A percentile compares a stretch with the other conserved stretches of the same genome.
These are phyloP conservation scores for Mythimna pallens DNA, from an alignment of 2,888 invertebrate genomes.

Conservation along the genomic window DNA sequence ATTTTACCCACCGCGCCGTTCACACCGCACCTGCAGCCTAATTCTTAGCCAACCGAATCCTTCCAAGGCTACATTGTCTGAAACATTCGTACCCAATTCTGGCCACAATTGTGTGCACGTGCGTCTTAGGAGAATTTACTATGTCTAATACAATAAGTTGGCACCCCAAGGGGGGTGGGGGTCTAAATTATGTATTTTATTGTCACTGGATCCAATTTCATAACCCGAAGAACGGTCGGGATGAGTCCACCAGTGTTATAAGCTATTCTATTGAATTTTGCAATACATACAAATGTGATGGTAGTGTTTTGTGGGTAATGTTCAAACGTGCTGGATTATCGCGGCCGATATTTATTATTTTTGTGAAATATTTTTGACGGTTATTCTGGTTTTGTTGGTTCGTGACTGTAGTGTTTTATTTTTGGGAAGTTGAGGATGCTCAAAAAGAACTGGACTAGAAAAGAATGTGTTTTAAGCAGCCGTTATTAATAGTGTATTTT, in stretches of 20 bases:
- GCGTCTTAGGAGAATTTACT: constrained; percentile 84
- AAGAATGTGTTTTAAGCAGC: too few species aligned
- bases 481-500: too few species aligned
- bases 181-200: constrained; percentile 87
- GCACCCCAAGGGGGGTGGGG: constrained; percentile 67
- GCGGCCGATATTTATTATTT: constrained; percentile 61
- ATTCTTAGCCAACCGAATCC: constrained; percentile 51
- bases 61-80: constrained; percentile 59
- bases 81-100: constrained; percentile 74
- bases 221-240: constrained; percentile 81
- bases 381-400: constrained; percentile 20
- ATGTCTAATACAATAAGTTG: constrained; percentile 86
- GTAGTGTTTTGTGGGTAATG: constrained; percentile 72
- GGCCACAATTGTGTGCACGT: constrained; percentile 80
- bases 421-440: background rate
- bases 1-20: constrained; percentile 12
- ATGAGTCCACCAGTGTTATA: constrained; percentile 76
- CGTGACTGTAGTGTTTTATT: constrained; percentile 17
- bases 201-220: constrained; percentile 85
- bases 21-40: constrained; percentile 44
- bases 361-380: constrained; percentile 45
- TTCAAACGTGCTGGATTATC: constrained; percentile 65
- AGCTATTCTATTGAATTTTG: constrained; percentile 81
- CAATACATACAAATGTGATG: constrained; percentile 82
- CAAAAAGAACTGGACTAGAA: background rate